Evolutionary conservation across 2,888 invertebrate genomes (phyloP).

Genomic region (Salpingus planirostris): DNA sequence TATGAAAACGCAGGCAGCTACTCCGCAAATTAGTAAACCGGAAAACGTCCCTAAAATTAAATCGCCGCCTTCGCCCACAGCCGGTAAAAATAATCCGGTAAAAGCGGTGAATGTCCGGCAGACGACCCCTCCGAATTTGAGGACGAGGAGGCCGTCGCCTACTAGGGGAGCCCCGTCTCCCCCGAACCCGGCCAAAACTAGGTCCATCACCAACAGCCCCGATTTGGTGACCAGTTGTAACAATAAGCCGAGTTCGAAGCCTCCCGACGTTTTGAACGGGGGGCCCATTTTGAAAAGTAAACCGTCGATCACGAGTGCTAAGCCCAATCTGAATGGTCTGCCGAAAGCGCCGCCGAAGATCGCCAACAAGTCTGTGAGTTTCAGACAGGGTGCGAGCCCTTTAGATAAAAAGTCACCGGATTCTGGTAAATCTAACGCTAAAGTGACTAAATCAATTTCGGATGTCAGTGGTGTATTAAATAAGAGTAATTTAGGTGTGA

Average conservation of each 20-base stretch:
- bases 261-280: constrained; percentile 52
- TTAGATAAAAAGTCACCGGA: too few species aligned
- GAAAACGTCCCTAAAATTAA: constrained; percentile 16
- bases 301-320: constrained; percentile 28
- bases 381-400: constrained; percentile 31
- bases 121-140: constrained; percentile 44
- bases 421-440: too few species aligned
- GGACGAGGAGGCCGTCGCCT: constrained; percentile 36
- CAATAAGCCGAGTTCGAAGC: constrained; percentile 49
- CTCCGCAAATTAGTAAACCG: too few species aligned
- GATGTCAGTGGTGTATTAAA: too few species aligned
- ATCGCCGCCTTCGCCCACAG: constrained; percentile 20
- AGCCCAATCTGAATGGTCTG: constrained; percentile 29
- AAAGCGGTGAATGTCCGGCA: constrained; percentile 24
- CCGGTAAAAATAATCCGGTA: constrained; percentile 15
- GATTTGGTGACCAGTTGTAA: constrained; percentile 65
- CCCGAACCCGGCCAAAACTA: constrained; percentile 22
- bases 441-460: too few species aligned
- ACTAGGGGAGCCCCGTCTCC: constrained; percentile 21
- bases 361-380: constrained; percentile 40
- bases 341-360: constrained; percentile 43
- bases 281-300: too few species aligned
- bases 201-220: constrained; percentile 50
- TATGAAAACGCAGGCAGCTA: constrained; percentile 18
- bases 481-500: constrained; percentile 22